Evolutionary conservation across 1,140 invertebrate genomes (phyloP).

Genomic region (Drosophila lacertosa): DNA sequence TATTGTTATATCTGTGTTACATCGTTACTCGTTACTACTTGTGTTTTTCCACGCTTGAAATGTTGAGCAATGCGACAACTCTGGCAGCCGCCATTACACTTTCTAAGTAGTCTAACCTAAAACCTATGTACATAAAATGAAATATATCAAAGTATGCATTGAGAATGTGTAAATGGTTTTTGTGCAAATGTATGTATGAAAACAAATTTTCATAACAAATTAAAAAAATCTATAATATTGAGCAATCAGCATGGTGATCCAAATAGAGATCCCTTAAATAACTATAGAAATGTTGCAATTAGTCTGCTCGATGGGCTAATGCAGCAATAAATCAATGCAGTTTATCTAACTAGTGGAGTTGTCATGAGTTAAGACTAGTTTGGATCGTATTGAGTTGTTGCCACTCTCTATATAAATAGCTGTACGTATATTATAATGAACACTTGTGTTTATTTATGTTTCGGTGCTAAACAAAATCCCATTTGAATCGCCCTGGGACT

Average conservation of each 20-base stretch:
- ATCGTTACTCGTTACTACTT: too few relatives aligned
- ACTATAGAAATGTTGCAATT: not conserved
- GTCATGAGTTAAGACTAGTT: conserved; percentile 4
- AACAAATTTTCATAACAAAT: too few relatives aligned
- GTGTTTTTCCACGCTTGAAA: too few relatives aligned
- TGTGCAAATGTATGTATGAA: too few relatives aligned
- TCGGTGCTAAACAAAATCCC: conserved; percentile 2
- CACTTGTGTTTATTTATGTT: conserved; percentile 12
- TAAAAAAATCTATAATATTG: too few relatives aligned
- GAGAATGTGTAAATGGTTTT: too few relatives aligned
- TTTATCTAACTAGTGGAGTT: conserved; percentile 3
- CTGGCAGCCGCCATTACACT: not conserved
- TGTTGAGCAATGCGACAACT: not conserved
- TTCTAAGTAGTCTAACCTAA: not conserved
- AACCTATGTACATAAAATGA: not conserved
- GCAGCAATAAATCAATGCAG: conserved; percentile 10
- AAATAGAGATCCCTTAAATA: not conserved
- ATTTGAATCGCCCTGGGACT: conserved; percentile 15
- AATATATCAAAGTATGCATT: too few relatives aligned
- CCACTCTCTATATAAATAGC: conserved; percentile 10
- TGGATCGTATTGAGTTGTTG: conserved; percentile 6
- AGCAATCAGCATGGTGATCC: too few relatives aligned
- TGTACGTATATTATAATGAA: conserved; percentile 9
- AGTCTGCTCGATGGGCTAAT: not conserved
- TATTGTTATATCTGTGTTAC: too few relatives aligned